phyloP scores from a whole-genome alignment of 2,888 invertebrate species.

The Ichneumoninae sp. region DNA sequence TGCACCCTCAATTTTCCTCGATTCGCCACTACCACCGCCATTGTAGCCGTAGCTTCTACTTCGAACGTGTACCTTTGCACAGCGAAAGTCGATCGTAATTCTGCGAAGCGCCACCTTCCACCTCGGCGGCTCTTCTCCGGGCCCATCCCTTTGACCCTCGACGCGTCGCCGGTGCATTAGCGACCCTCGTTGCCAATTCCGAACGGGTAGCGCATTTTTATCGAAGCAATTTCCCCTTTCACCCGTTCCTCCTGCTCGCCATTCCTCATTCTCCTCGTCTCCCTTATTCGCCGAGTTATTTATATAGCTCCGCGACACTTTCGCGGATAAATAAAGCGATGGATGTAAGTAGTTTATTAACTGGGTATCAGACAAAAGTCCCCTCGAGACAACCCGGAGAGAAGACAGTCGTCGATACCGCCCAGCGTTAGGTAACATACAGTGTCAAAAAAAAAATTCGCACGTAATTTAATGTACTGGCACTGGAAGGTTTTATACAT shows the following conservation, averaged over 20 bases:
- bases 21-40: constrained; percentile 47
- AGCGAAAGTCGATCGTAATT: constrained; percentile 65
- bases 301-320: constrained; percentile 28
- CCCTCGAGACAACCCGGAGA: neutral
- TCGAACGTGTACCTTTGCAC: constrained; percentile 55
- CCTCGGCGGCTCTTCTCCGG: constrained; percentile 25
- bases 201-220: constrained; percentile 72
- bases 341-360: constrained; percentile 45
- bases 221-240: constrained; percentile 71
- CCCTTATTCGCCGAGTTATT: constrained; percentile 24
- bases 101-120: constrained; percentile 50
- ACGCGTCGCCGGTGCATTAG: constrained; percentile 66
- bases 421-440: constrained; percentile 38
- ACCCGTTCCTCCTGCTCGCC: neutral
- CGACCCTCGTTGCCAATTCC: constrained; percentile 70
- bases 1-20: constrained; percentile 65
- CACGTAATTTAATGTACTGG: too few species aligned
- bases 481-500: too few species aligned
- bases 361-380: neutral
- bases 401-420: constrained; percentile 60
- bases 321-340: neutral
- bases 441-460: too few species aligned
- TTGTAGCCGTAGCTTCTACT: constrained; percentile 45
- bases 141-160: constrained; percentile 53
- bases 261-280: constrained; percentile 17